These are phyloP conservation scores for Drosophila formosana DNA, from an alignment of 2,888 invertebrate genomes.

Conservation along the genomic window DNA sequence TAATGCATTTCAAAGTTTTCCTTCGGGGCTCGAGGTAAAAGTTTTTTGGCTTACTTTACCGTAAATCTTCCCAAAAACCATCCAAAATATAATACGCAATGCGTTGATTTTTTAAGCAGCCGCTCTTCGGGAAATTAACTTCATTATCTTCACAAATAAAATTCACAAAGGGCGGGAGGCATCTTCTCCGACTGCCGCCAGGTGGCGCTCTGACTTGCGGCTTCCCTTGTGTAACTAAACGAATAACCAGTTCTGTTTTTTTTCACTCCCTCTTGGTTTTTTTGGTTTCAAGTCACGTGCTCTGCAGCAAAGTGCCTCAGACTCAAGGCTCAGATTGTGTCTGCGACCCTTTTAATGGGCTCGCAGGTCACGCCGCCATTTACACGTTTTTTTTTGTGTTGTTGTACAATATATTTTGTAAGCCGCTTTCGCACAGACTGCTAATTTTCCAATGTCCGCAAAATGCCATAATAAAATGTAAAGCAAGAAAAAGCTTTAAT, in stretches of 20 bases:
- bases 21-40: slow-evolving; percentile 37
- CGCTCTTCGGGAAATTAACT: slow-evolving; percentile 66
- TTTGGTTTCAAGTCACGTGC: slow-evolving; percentile 73
- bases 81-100: slow-evolving; percentile 54
- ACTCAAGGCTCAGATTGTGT: slow-evolving; percentile 35
- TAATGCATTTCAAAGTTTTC: slow-evolving; percentile 73
- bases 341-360: slow-evolving; percentile 77
- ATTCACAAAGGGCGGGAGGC: slow-evolving; percentile 46
- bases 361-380: slow-evolving; percentile 63
- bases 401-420: slow-evolving; percentile 44
- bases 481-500: background rate
- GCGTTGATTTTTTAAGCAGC: slow-evolving; percentile 51
- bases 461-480: slow-evolving; percentile 4
- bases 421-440: slow-evolving; percentile 38
- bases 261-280: slow-evolving; percentile 12
- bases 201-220: slow-evolving; percentile 44
- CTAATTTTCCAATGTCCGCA: slow-evolving; percentile 62
- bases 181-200: slow-evolving; percentile 13
- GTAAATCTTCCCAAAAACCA: slow-evolving; percentile 63
- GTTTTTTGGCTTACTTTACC: slow-evolving; percentile 33
- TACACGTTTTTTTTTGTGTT: slow-evolving; percentile 54
- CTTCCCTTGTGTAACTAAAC: slow-evolving; percentile 22
- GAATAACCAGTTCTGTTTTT: slow-evolving; percentile 7
- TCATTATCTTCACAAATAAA: slow-evolving; percentile 65
- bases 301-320: slow-evolving; percentile 52